Conservation (phyloP, 2,797 vertebrate species). For the Amazonetta brasiliensis region DNA sequence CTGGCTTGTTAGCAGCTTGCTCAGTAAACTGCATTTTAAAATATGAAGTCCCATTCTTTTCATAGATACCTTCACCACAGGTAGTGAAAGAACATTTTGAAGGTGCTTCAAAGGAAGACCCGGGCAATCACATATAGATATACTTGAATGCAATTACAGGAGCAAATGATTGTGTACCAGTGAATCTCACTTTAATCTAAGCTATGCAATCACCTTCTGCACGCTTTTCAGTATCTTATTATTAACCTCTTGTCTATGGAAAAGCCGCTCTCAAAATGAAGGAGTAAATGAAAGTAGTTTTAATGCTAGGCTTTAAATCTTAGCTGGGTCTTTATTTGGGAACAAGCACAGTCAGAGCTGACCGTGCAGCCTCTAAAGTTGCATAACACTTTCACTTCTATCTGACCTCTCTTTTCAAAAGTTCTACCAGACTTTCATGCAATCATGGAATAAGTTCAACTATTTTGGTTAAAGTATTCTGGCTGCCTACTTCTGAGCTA, state of each 20-base stretch:
- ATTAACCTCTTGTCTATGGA: slow-evolving; percentile 52
- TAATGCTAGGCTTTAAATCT: slow-evolving; percentile 30
- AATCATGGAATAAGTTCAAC: background rate
- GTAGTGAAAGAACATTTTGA: slow-evolving; percentile 2
- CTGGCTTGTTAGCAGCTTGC: background rate
- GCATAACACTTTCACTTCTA: background rate
- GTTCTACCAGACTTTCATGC: background rate
- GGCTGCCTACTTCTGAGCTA: background rate
- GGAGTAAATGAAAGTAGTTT: slow-evolving; percentile 14
- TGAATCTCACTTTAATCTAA: slow-evolving; percentile 54
- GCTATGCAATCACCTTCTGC: slow-evolving; percentile 17
- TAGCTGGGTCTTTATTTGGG: background rate
- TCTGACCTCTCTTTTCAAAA: background rate
- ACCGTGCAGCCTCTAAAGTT: background rate
- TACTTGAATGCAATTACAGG: slow-evolving; percentile 44
- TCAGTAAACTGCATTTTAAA: background rate
- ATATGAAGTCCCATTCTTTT: background rate
- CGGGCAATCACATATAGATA: slow-evolving; percentile 11
- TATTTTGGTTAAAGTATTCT: background rate
- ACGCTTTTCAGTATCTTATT: slow-evolving; percentile 23
- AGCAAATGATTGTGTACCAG: slow-evolving; percentile 37
- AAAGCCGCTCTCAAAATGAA: slow-evolving; percentile 30
- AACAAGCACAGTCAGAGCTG: background rate
- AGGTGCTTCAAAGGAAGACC: background rate
- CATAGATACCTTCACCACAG: background rate